Base-by-base conservation (phyloP, 1,140 invertebrate genomes). In the Paralvinella palmiformis region DNA sequence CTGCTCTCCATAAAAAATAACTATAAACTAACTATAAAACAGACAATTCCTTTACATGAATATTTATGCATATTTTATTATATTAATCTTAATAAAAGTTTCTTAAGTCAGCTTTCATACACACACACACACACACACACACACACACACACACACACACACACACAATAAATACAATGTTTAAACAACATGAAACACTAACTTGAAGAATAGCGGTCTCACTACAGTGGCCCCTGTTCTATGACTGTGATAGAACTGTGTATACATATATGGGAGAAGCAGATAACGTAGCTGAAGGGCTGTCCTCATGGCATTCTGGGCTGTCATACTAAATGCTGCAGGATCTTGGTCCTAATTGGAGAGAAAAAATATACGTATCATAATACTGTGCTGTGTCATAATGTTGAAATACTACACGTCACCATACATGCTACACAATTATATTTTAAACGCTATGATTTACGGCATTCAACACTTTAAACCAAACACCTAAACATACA, bases 201-300 rank as follows among this genome's bases (percentile, higher is more conserved):
- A 79, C 73, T 72, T 52, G 64, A 79, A 79, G 80, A 92, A 91
- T 50, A 94, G 73, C 15, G 91, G 90, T 35, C 89, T 80, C 1
- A 86, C 86, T 0, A 92, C 90, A 20, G 89, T 88, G 29, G 86
- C 83, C 0, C 89, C 90, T 69, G 81, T 80, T 2, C 79, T 72
- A 77, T 91, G 86, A 0, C 89, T 87, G n/a, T 83, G 76, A 78
- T 85, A 90, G 73, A 93, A 90, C 45, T 91, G 78, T 0, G 89
- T 89, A 76, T 93, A 93, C 29, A 93, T 85, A 77, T 90, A 90
- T 0, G 91, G 91, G 22, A 94, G 77, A 2, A 94, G 78, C 2
- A 81, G 80, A 74, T 94, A 94, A 50, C 91, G 84, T 32, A 86
- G 81, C 4, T 72, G 72, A 5, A 92, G 78, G 3, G n/a, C 35